A percentile compares a stretch with the other conserved stretches of the same genome.
Conservation (phyloP, 23 tunicate species). For the Phallusia fumigata region DNA sequence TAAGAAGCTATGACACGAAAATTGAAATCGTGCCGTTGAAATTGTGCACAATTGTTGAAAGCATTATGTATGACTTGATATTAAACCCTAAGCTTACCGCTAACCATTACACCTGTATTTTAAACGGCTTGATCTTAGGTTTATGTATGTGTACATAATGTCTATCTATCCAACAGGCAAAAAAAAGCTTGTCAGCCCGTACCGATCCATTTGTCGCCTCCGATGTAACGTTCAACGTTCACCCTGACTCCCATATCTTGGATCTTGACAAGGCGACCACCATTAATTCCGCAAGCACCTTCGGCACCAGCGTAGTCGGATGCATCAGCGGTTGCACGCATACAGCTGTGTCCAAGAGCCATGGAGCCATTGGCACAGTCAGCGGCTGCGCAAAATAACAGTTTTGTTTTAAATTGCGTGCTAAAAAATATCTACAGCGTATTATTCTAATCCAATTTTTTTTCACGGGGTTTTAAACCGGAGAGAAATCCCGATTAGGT, state of each 20-base stretch:
- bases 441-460: background rate
- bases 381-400: conserved; percentile 37
- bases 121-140: too few species aligned
- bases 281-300: conserved; percentile 49
- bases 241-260: conserved; percentile 30
- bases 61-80: too few species aligned
- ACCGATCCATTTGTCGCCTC: conserved; percentile 69
- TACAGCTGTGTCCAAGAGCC: conserved; percentile 70
- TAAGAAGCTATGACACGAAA: too few species aligned
- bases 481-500: too few species aligned
- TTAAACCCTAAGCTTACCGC: too few species aligned
- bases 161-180: background rate
- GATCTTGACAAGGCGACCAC: conserved; percentile 58
- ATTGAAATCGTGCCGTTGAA: too few species aligned
- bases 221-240: conserved; percentile 24
- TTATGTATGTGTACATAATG: background rate
- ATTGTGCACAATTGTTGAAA: too few species aligned
- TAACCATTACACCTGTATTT: too few species aligned
- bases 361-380: conserved; percentile 83
- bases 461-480: too few species aligned
- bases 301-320: conserved; percentile 58
- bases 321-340: conserved; percentile 12
- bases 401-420: background rate
- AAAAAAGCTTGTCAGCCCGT: background rate
- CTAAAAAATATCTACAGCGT: background rate